Evolutionary conservation across 2,888 invertebrate genomes (phyloP).

Genomic region (Malacosoma neustria): DNA sequence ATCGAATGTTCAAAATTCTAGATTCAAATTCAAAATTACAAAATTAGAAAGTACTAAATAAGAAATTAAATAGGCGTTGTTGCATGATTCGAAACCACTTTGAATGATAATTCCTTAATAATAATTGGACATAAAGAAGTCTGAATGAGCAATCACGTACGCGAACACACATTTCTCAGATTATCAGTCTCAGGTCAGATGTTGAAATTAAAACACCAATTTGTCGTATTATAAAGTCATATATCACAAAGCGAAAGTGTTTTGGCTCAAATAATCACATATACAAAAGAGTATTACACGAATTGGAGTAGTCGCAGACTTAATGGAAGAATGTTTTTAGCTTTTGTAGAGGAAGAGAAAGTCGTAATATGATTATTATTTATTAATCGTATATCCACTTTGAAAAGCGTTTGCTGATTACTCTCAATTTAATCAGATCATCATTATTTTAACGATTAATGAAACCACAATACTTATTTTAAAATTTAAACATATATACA

Average conservation of each 20-base stretch:
- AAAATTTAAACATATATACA: too few species aligned
- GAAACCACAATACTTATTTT: too few species aligned
- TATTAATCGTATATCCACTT: too few species aligned
- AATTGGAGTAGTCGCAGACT: too few species aligned
- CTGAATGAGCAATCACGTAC: conserved; percentile 13
- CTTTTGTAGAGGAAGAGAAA: too few species aligned
- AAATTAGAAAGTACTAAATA: not conserved
- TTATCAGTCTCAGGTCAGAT: conserved; percentile 29
- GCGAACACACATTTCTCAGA: conserved; percentile 15
- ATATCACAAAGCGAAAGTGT: conserved; percentile 38
- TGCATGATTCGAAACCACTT: not conserved
- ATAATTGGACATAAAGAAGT: conserved; percentile 6
- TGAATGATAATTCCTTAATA: not conserved
- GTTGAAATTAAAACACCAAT: conserved; percentile 35
- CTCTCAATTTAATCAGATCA: too few species aligned
- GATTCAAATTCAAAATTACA: not conserved
- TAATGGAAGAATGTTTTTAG: too few species aligned
- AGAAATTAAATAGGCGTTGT: not conserved
- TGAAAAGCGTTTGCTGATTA: too few species aligned
- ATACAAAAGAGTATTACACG: too few species aligned
- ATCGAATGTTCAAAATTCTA: not conserved
- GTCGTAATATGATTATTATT: too few species aligned
- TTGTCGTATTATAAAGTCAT: conserved; percentile 40
- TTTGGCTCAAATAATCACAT: conserved; percentile 1
- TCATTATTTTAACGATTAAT: too few species aligned